phyloP scores from a whole-genome alignment of 2,888 invertebrate species.

The Watsonalla binaria region DNA sequence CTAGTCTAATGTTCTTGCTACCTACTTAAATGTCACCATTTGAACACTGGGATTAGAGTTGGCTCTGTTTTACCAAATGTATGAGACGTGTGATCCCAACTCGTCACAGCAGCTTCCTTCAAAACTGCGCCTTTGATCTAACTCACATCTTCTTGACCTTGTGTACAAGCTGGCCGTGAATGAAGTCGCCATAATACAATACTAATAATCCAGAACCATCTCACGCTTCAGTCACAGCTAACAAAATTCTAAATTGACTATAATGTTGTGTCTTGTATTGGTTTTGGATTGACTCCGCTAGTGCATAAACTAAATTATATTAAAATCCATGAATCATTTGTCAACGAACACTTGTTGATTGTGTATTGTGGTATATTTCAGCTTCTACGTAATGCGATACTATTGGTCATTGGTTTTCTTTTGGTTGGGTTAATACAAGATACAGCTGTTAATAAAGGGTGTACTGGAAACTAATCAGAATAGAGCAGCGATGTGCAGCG shows the following conservation, averaged over 20 bases:
- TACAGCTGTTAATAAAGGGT: slow-evolving; percentile 75
- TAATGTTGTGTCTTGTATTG: slow-evolving; percentile 79
- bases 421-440: slow-evolving; percentile 79
- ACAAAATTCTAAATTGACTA: slow-evolving; percentile 75
- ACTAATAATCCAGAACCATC: slow-evolving; percentile 67
- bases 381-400: slow-evolving; percentile 75
- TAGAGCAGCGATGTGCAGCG: slow-evolving; percentile 54
- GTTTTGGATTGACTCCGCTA: slow-evolving; percentile 64
- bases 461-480: slow-evolving; percentile 77
- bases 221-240: slow-evolving; percentile 75
- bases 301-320: slow-evolving; percentile 44
- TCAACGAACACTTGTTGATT: slow-evolving; percentile 49
- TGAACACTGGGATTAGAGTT: background rate
- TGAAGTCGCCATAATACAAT: slow-evolving; percentile 39
- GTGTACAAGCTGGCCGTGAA: slow-evolving; percentile 11
- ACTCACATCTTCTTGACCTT: slow-evolving; percentile 20
- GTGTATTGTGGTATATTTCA: slow-evolving; percentile 76
- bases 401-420: slow-evolving; percentile 77
- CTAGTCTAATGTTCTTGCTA: background rate
- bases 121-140: slow-evolving; percentile 20
- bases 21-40: too few relatives aligned
- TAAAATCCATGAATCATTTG: slow-evolving; percentile 23
- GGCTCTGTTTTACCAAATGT: background rate
- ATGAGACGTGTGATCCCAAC: background rate
- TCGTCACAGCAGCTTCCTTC: slow-evolving; percentile 7